A percentile compares a stretch with the other conserved stretches of the same genome.
These are phyloP conservation scores for Tragelaphus imberbis DNA, from an alignment of 2,113 vertebrate genomes.

Conservation along the genomic window DNA sequence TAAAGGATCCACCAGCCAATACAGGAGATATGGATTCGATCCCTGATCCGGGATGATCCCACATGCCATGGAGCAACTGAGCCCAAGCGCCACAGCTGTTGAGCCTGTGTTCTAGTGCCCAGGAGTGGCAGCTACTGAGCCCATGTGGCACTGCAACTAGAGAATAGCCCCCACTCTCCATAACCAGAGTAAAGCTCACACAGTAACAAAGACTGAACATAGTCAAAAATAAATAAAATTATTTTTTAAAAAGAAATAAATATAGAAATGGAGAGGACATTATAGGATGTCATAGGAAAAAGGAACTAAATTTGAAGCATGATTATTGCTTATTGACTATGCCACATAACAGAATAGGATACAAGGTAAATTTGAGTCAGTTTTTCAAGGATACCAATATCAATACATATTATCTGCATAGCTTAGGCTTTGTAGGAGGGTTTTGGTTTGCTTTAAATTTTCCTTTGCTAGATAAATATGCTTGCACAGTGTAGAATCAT, in stretches of 20 bases:
- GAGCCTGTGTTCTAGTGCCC: not conserved
- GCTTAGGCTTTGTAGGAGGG: no score
- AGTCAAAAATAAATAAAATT: not conserved
- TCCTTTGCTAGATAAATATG: not conserved
- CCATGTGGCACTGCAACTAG: not conserved
- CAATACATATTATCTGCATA: not conserved
- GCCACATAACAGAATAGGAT: not conserved
- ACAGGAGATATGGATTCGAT: not conserved
- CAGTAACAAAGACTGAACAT: not conserved
- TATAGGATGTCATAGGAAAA: not conserved
- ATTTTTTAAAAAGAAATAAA: not conserved
- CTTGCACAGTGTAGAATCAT: not conserved
- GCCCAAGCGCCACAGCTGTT: not conserved
- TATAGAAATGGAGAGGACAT: not conserved
- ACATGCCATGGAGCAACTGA: not conserved
- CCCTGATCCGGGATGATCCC: not conserved
- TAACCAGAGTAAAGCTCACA: not conserved
- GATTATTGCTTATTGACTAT: not conserved
- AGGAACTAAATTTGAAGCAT: not conserved
- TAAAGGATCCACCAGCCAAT: not conserved
- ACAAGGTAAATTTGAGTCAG: not conserved
- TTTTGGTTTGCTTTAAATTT: not conserved
- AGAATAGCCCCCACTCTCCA: not conserved
- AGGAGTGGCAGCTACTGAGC: fast-evolving
- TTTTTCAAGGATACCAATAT: not conserved